Evolutionary conservation across 2,113 vertebrate genomes (phyloP).

Genomic region (Forbesichthys papilliferus): DNA sequence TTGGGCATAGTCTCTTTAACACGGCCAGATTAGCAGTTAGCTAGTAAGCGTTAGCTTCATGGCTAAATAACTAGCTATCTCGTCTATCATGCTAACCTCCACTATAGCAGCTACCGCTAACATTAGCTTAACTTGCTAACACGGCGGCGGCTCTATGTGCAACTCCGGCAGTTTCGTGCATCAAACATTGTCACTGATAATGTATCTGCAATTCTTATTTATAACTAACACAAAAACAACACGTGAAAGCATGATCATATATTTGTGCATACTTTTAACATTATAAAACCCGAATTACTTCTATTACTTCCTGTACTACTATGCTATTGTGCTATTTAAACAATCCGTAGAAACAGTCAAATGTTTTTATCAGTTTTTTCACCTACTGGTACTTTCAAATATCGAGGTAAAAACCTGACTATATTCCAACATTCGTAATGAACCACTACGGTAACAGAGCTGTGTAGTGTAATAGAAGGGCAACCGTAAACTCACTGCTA

Average conservation of each 20-base stretch:
- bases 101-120: background rate
- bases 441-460: background rate
- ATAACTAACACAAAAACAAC: no score
- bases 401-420: background rate
- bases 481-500: conserved; percentile 9
- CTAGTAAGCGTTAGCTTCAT: conserved; percentile 20
- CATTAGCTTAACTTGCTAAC: background rate
- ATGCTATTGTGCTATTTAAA: no score
- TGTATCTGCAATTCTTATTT: no score
- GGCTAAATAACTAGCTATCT: no score
- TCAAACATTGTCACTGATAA: no score
- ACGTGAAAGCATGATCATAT: no score
- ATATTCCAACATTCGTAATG: background rate
- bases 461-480: conserved; percentile 2
- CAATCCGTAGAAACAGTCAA: no score
- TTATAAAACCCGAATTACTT: background rate
- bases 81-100: conserved; percentile 13
- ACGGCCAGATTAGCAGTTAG: conserved; percentile 1
- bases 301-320: conserved; percentile 27
- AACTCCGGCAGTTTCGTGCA: no score
- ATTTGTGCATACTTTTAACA: background rate
- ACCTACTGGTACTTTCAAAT: background rate
- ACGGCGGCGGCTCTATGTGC: background rate
- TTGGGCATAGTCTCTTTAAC: conserved; percentile 4
- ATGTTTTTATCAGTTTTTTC: no score